Evolutionary conservation across 2,888 invertebrate species (phyloP).

Genomic region (Eubasilissa splendida): DNA sequence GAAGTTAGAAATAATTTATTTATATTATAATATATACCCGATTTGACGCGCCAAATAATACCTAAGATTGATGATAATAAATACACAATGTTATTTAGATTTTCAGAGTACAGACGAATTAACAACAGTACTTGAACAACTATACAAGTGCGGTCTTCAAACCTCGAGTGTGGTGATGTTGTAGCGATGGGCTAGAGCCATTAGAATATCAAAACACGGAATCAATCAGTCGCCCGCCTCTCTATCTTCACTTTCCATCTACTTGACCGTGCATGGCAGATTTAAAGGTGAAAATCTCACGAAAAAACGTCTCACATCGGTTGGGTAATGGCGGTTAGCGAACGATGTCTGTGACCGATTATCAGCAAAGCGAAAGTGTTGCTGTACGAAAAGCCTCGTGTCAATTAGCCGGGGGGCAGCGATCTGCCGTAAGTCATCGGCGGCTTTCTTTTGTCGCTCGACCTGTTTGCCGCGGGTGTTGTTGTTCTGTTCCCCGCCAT

Average conservation of each 20-base stretch:
- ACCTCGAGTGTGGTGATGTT: not conserved
- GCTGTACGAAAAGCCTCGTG: constrained; percentile 21
- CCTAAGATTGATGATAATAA: too few relatives aligned
- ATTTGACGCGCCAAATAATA: too few relatives aligned
- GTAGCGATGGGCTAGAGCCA: not conserved
- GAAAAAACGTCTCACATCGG: constrained; percentile 21
- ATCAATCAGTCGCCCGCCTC: constrained; percentile 24
- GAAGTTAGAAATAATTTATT: too few relatives aligned
- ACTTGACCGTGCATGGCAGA: constrained; percentile 23
- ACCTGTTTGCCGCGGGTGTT: constrained; percentile 20
- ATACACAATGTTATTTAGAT: not conserved
- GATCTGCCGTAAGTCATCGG: constrained; percentile 16
- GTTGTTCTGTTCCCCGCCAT: not conserved
- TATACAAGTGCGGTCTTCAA: not conserved
- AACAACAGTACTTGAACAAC: not conserved
- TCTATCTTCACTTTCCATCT: constrained; percentile 40
- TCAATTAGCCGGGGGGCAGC: constrained; percentile 15
- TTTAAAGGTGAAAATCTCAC: constrained; percentile 42
- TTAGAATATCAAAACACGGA: constrained; percentile 20
- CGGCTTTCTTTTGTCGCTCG: constrained; percentile 34
- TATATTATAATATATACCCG: too few relatives aligned
- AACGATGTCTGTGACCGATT: constrained; percentile 35
- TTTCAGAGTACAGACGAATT: constrained; percentile 6
- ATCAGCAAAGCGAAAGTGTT: constrained; percentile 43
- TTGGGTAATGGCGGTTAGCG: constrained; percentile 16